phyloP scores from a whole-genome alignment of 1,140 invertebrate species.

The Choristoneura fumiferana region DNA sequence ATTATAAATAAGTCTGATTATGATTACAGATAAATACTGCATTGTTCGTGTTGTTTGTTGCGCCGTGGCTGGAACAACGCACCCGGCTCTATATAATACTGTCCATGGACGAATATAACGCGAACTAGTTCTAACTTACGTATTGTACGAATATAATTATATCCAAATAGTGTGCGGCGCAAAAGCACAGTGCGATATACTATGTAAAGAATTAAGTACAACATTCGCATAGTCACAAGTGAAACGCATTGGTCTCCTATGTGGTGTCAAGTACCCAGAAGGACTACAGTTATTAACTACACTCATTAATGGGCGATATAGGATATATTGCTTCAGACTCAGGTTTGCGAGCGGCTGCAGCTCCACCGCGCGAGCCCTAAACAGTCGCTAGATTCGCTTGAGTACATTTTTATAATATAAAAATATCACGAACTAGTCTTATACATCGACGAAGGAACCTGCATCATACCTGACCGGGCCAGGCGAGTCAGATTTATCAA shows the following conservation, averaged over 20 bases:
- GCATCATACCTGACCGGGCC: not conserved
- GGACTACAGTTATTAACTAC: not conserved
- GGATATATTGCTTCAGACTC: not conserved
- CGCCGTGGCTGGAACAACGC: conserved; percentile 39
- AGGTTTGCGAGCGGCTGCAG: not conserved
- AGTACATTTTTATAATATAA: conserved; percentile 10
- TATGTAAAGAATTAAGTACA: conserved; percentile 43
- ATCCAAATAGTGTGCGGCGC: conserved; percentile 42
- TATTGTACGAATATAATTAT: conserved; percentile 28
- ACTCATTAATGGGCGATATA: not conserved
- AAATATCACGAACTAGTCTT: not conserved
- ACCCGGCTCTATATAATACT: conserved; percentile 43
- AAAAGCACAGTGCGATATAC: conserved; percentile 46
- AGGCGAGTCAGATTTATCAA: conserved; percentile 1
- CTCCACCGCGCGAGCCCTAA: not conserved
- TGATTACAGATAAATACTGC: conserved; percentile 59
- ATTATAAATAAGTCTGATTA: conserved; percentile 49
- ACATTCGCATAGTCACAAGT: not conserved
- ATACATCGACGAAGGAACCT: not conserved
- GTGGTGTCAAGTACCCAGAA: too few relatives aligned
- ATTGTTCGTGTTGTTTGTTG: conserved; percentile 47
- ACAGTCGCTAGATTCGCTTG: not conserved
- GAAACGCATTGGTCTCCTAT: too few relatives aligned
- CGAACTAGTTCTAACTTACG: conserved; percentile 39
- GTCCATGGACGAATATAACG: conserved; percentile 41